Evolutionary conservation across 2,797 vertebrate species (phyloP).

Genomic region (Hippopotamyrus pictus): DNA sequence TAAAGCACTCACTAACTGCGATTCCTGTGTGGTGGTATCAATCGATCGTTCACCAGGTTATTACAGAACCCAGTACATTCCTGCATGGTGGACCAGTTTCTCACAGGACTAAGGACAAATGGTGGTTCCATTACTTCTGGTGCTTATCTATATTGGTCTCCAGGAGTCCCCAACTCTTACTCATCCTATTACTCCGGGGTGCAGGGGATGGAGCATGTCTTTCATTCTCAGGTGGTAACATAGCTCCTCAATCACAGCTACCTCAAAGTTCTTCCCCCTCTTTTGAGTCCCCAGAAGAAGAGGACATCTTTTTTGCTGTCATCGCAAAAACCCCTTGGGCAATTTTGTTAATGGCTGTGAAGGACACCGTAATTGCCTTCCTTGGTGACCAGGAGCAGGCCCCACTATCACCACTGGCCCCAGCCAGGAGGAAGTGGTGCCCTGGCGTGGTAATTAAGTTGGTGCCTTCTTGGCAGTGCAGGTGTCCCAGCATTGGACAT

Average conservation of each 20-base stretch:
- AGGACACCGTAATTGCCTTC: background rate
- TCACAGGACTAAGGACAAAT: background rate
- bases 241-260: background rate
- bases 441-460: background rate
- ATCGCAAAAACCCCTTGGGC: background rate
- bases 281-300: background rate
- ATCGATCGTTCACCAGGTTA: too few species aligned
- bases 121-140: background rate
- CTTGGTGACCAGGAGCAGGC: background rate
- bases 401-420: background rate
- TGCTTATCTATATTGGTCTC: background rate
- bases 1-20: too few species aligned
- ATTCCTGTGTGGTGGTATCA: too few species aligned
- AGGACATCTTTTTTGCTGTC: background rate
- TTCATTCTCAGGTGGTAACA: background rate
- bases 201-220: background rate
- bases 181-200: background rate
- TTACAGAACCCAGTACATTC: background rate
- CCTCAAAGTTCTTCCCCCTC: background rate
- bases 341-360: background rate
- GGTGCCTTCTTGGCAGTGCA: background rate
- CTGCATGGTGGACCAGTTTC: background rate
- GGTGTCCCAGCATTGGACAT: background rate
- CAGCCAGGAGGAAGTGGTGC: background rate
- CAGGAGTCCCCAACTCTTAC: background rate